Evolutionary conservation across 2,113 vertebrate species (phyloP).

Genomic region (Corynorhinus townsendii): DNA sequence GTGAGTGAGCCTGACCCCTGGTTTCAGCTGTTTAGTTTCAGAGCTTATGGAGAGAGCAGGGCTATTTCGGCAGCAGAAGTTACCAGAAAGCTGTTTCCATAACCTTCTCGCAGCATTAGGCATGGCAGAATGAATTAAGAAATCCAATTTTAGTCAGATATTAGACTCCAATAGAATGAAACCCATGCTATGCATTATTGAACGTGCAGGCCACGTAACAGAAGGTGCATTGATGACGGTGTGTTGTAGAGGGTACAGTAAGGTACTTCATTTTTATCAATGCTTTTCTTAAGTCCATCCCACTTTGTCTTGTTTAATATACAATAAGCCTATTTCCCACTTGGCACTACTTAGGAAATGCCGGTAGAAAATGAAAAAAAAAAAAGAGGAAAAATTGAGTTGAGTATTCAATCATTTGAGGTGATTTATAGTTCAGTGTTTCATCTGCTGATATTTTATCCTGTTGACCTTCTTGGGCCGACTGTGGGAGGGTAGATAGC

Average conservation of each 20-base stretch:
- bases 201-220: not conserved
- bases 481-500: not conserved
- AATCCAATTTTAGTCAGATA: not conserved
- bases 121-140: not conserved
- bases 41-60: not conserved
- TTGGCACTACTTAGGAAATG: not conserved
- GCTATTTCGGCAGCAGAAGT: not conserved
- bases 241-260: not conserved
- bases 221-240: not conserved
- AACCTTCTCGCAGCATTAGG: not conserved
- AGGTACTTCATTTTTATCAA: not conserved
- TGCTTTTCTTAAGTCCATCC: not conserved
- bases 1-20: not conserved
- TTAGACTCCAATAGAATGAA: not conserved
- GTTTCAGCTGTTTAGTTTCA: conserved; percentile 4
- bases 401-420: not conserved
- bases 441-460: not conserved
- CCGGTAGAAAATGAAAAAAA: not conserved
- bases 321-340: not conserved
- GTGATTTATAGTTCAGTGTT: not conserved
- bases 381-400: not conserved
- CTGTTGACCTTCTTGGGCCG: not conserved
- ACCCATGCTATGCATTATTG: not conserved
- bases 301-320: not conserved
- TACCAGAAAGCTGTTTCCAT: not conserved